Evolutionary conservation across 2,113 vertebrate genomes (phyloP).

Genomic region (Petaurus breviceps): DNA sequence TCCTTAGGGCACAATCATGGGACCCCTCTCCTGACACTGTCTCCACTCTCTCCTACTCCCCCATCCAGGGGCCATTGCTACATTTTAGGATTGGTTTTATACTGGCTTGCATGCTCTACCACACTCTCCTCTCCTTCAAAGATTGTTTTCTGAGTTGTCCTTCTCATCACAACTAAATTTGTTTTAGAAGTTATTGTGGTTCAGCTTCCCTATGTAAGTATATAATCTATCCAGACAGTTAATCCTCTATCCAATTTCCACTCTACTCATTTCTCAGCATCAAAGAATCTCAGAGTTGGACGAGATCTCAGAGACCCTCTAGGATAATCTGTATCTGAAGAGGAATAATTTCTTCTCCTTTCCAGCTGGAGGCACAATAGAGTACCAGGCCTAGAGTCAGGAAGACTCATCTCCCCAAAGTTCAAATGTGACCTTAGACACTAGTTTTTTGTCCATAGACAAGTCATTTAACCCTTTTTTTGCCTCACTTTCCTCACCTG

Average conservation of each 20-base stretch:
- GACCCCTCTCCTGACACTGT: neutral
- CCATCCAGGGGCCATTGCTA: neutral
- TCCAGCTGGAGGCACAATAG: too few relatives aligned
- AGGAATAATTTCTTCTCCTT: too few relatives aligned
- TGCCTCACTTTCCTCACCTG: neutral
- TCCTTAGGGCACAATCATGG: neutral
- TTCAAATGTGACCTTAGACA: too few relatives aligned
- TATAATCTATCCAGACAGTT: neutral
- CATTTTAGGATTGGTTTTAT: neutral
- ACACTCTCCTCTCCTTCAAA: neutral
- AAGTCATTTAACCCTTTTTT: neutral
- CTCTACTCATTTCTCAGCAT: too few relatives aligned
- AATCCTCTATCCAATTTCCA: neutral
- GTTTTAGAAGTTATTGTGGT: neutral
- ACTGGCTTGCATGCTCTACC: neutral
- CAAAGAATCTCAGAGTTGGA: too few relatives aligned
- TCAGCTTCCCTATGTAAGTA: neutral
- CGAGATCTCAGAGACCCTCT: too few relatives aligned
- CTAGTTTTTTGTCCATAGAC: neutral
- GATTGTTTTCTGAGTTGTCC: neutral
- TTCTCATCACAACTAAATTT: neutral
- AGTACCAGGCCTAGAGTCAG: too few relatives aligned
- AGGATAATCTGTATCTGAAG: too few relatives aligned
- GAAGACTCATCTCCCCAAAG: too few relatives aligned
- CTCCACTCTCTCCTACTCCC: neutral